Conservation (phyloP, 2,113 vertebrate genomes). For the Triplophysa tibetana region DNA sequence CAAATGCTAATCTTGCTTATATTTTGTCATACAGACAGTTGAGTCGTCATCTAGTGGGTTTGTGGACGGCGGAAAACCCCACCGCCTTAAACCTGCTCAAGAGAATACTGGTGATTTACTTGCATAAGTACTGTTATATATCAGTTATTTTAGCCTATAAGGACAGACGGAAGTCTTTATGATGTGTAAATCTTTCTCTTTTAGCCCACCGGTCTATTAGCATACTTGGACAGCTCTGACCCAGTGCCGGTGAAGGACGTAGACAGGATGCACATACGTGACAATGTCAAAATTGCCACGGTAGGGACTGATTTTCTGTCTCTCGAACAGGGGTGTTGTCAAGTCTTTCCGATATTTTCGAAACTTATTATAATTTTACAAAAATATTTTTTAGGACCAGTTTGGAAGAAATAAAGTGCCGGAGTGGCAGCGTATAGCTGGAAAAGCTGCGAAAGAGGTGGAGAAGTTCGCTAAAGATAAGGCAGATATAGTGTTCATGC, state of each 20-base stretch:
- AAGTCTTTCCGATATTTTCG: not conserved
- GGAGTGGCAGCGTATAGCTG: conserved; percentile 95
- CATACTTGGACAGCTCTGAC: conserved; percentile 91
- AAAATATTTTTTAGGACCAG: conserved; percentile 80
- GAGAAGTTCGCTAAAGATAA: conserved; percentile 99
- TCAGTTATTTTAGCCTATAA: not conserved
- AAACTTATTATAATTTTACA: not conserved
- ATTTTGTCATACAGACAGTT: conserved; percentile 81
- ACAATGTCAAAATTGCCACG: conserved; percentile 95
- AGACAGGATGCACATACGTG: conserved; percentile 95
- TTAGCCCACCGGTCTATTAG: conserved; percentile 90
- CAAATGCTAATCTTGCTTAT: not conserved
- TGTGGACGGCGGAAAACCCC: conserved; percentile 95
- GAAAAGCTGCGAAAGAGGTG: conserved; percentile 98
- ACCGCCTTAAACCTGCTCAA: conserved; percentile 93
- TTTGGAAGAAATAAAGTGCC: conserved; percentile 93
- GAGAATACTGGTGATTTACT: conserved; percentile 88
- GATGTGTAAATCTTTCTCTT: not conserved
- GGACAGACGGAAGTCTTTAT: not conserved
- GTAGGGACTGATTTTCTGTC: conserved; percentile 64
- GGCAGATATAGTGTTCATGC: conserved; percentile 92
- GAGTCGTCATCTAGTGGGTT: conserved; percentile 96
- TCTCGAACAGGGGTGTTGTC: not conserved
- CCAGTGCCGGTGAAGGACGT: conserved; percentile 92
- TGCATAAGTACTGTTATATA: too few species aligned